Evolutionary conservation across 2,888 invertebrate species (phyloP).

Genomic region (Mylabris sibirica): DNA sequence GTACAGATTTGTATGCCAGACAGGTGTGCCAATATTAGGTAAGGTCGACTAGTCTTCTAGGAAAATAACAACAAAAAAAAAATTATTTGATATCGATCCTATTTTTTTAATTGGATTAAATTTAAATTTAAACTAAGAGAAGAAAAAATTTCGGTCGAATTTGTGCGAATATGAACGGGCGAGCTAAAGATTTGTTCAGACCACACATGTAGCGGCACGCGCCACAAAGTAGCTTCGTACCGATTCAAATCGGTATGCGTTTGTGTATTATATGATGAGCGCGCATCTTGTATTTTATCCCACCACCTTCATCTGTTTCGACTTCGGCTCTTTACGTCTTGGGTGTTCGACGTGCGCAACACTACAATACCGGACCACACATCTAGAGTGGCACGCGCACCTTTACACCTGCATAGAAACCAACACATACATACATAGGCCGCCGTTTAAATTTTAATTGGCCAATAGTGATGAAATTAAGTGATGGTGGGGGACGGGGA

Average conservation of each 20-base stretch:
- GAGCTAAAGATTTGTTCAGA: constrained; percentile 30
- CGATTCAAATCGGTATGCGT: constrained; percentile 23
- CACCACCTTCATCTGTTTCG: constrained; percentile 21
- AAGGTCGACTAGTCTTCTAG: not conserved
- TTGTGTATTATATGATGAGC: not conserved
- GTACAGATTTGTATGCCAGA: constrained; percentile 2
- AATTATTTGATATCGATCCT: not conserved
- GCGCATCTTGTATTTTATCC: constrained; percentile 10
- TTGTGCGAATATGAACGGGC: too few species aligned
- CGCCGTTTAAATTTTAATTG: too few species aligned
- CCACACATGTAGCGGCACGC: constrained; percentile 43
- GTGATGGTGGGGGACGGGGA: too few species aligned
- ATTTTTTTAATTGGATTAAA: not conserved
- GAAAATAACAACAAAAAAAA: not conserved
- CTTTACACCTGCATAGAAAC: constrained; percentile 15
- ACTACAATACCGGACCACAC: constrained; percentile 41
- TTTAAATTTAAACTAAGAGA: not conserved
- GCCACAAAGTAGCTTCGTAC: constrained; percentile 25
- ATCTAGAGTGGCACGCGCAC: constrained; percentile 46
- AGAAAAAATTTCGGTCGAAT: not conserved
- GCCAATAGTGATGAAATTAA: too few species aligned
- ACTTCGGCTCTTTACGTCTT: constrained; percentile 39
- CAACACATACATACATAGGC: not conserved
- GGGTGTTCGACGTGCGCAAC: constrained; percentile 41
- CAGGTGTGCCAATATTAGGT: not conserved